These are phyloP conservation scores for Apantesis nais DNA, from an alignment of 2,888 invertebrate species.

Conservation along the genomic window DNA sequence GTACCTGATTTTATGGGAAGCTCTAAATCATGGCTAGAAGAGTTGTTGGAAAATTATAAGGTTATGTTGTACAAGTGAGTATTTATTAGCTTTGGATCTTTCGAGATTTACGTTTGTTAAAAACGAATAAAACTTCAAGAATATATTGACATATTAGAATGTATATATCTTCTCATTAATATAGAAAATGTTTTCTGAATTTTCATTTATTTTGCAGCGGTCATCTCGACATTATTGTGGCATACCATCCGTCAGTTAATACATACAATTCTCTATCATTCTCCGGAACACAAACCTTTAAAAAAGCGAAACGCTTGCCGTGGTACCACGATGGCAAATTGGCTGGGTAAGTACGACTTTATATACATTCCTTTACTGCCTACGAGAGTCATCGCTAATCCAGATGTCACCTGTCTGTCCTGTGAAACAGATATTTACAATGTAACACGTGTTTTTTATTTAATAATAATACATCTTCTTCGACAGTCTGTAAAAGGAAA, in stretches of 20 bases:
- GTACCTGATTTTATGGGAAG: slow-evolving; percentile 85
- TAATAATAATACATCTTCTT: neutral
- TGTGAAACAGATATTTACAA: neutral
- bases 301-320: slow-evolving; percentile 68
- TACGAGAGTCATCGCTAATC: neutral
- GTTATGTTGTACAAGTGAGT: slow-evolving; percentile 87
- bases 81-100: neutral
- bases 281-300: slow-evolving; percentile 79
- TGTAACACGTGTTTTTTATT: too few relatives aligned
- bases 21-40: slow-evolving; percentile 84
- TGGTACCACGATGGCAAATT: slow-evolving; percentile 79
- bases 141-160: neutral
- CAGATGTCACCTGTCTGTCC: neutral
- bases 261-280: slow-evolving; percentile 73
- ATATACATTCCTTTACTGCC: too few relatives aligned
- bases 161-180: neutral
- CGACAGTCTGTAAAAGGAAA: neutral
- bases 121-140: neutral
- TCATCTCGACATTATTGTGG: slow-evolving; percentile 88
- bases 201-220: slow-evolving; percentile 66
- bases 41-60: slow-evolving; percentile 81
- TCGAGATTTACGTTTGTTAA: neutral
- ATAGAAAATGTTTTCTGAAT: neutral
- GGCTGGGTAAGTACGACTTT: slow-evolving; percentile 72
- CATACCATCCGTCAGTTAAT: slow-evolving; percentile 87